phyloP scores from a whole-genome alignment of 2,888 invertebrate species.

The Bugulina stolonifera region DNA sequence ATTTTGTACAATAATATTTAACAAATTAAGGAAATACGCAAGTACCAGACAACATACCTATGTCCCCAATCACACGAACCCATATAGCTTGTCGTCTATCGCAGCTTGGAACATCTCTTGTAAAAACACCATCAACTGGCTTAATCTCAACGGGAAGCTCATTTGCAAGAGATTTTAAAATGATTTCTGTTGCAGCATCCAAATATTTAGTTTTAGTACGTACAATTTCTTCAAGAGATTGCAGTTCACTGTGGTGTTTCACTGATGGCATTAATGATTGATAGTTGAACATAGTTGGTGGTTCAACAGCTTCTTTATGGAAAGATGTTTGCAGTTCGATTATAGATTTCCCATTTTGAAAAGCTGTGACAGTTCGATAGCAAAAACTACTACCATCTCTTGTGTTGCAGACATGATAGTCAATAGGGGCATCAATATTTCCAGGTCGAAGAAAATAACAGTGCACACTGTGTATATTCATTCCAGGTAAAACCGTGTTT shows the following conservation, averaged over 20 bases:
- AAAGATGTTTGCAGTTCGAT: slow-evolving; percentile 48
- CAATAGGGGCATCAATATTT: slow-evolving; percentile 43
- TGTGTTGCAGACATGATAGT: slow-evolving; percentile 53
- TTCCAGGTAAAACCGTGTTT: slow-evolving; percentile 46
- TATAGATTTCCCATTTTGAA: slow-evolving; percentile 51
- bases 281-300: slow-evolving; percentile 36
- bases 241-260: slow-evolving; percentile 46
- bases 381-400: slow-evolving; percentile 52
- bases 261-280: slow-evolving; percentile 52
- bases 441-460: slow-evolving; percentile 53
- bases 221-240: slow-evolving; percentile 33
- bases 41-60: slow-evolving; percentile 44
- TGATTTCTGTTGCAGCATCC: not conserved
- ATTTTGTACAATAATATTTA: no score
- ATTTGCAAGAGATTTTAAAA: not conserved
- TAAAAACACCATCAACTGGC: slow-evolving; percentile 32
- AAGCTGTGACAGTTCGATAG: slow-evolving; percentile 51
- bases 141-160: slow-evolving; percentile 29
- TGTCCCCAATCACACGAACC: slow-evolving; percentile 41
- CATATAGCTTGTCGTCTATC: slow-evolving; percentile 33
- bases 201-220: not conserved
- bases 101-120: no score
- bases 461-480: slow-evolving; percentile 52
- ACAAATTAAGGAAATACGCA: no score
- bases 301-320: slow-evolving; percentile 41